Conservation (phyloP, 2,797 vertebrate genomes). For the Xyrichtys novacula region DNA sequence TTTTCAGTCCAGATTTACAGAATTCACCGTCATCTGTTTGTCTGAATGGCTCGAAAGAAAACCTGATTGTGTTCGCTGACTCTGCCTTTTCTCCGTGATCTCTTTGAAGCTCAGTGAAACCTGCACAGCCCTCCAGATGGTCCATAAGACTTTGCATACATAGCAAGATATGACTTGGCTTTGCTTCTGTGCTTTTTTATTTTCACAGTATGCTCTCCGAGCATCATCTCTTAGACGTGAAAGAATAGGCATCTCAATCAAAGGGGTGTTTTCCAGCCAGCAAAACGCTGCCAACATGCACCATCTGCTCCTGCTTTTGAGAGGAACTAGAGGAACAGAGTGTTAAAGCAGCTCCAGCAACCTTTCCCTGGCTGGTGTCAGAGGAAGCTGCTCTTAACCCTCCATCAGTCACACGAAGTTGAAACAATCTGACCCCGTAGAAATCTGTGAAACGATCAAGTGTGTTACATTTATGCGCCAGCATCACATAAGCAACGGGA, state of each 20-base stretch:
- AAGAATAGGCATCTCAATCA: constrained; percentile 81
- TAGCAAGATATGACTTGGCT: constrained; percentile 64
- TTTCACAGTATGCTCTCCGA: constrained; percentile 48
- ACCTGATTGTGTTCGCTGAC: constrained; percentile 8
- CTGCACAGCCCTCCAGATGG: constrained; percentile 70
- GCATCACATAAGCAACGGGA: neutral
- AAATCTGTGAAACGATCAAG: neutral
- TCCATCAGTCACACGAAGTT: constrained; percentile 39
- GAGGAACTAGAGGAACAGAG: constrained; percentile 25
- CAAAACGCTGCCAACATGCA: constrained; percentile 70
- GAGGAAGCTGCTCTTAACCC: constrained; percentile 31
- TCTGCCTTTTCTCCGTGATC: constrained; percentile 20
- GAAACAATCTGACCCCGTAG: constrained; percentile 1
- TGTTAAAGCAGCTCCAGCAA: constrained; percentile 55
- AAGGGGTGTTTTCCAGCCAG: constrained; percentile 77
- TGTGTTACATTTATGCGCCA: neutral
- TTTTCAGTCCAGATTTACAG: constrained; percentile 32
- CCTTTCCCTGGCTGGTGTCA: constrained; percentile 27
- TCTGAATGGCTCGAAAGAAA: constrained; percentile 10
- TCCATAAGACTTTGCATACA: constrained; percentile 64
- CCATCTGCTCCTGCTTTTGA: constrained; percentile 79
- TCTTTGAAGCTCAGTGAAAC: constrained; percentile 48
- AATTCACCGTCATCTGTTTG: neutral
- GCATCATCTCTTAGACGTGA: constrained; percentile 73
- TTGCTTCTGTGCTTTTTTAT: constrained; percentile 34